Evolutionary conservation across 2,888 invertebrate species (phyloP).

Genomic region (Tenodera sinensis): DNA sequence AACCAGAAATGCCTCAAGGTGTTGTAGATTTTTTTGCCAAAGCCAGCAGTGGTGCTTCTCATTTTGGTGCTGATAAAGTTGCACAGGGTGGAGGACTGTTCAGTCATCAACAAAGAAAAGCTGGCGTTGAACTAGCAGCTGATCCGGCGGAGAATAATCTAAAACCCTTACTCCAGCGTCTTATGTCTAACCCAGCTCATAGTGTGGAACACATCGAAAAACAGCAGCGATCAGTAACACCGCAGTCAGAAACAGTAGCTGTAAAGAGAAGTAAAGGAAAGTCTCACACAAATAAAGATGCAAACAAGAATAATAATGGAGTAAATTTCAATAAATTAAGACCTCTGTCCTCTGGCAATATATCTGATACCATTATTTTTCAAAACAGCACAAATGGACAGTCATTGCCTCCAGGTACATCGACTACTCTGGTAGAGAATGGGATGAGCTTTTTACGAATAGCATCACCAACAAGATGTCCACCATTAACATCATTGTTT

Average conservation of each 20-base stretch:
- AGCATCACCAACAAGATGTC: conserved; percentile 46
- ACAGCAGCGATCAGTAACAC: conserved; percentile 73
- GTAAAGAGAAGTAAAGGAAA: conserved; percentile 19
- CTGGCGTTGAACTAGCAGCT: conserved; percentile 20
- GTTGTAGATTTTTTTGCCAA: conserved; percentile 87
- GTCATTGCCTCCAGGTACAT: not conserved
- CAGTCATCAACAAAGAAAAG: not conserved
- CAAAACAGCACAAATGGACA: not conserved
- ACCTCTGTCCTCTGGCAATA: conserved; percentile 12
- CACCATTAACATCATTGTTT: conserved; percentile 9
- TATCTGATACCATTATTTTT: not conserved
- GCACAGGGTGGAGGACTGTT: conserved; percentile 17
- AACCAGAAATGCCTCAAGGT: conserved; percentile 66
- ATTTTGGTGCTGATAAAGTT: conserved; percentile 23
- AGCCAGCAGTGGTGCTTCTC: conserved; percentile 51
- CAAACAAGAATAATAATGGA: not conserved
- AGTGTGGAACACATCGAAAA: conserved; percentile 86
- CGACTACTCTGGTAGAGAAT: conserved; percentile 2
- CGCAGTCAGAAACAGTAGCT: conserved; percentile 45
- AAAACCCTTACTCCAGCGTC: conserved; percentile 63
- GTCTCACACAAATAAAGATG: not conserved
- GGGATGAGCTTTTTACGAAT: conserved; percentile 51
- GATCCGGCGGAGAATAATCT: conserved; percentile 29
- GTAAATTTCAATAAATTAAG: conserved; percentile 3
- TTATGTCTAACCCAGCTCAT: conserved; percentile 81